Evolutionary conservation across 2,113 vertebrate genomes (phyloP), one percentile per base, ranked within the genome.

Genomic region (Triplophysa siluroides): DNA sequence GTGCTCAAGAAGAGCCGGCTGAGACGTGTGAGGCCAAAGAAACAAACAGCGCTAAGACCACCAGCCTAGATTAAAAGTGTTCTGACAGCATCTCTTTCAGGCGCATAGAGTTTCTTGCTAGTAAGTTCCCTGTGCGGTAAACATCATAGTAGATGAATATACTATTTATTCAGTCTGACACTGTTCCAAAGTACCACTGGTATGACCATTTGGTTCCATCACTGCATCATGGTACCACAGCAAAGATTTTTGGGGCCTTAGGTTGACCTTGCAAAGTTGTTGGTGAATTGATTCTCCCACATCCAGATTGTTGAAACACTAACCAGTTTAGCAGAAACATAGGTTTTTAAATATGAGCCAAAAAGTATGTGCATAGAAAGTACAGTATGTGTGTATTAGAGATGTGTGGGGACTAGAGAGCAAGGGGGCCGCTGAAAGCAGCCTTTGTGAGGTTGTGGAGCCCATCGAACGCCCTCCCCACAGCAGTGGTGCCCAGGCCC

Each of bases 361-460:
- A 64, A 81, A 76, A 29, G 38, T 81, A 78, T 81, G 76, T 73
- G 78, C 73, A 52, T 81, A 80, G 80, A 71, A 86, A 86, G 72
- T 87, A 63, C 87, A 88, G 88, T 89, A 88, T 87, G 88, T 90
- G 86, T 89, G 87, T 85, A 90, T 90, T 87, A 89, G 78, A 0
- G 65, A 29, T 63, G 38, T 64, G 24, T 45, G 79, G 43, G 79
- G 83, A 77, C 83, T 3, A 68, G 58, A 67, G 79, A 77, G 74
- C 79, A 29, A 66, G 8, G 26, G 63, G 50, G 9, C 78, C 75
- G 84, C 86, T 93, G 89, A 94, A 93, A 93, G 93, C 90, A 1
- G 88, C 79, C 92, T 92, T 93, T 94, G 93, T 94, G 83, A 85
- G 88, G 29, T 85, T 88, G 86, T 88, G 83, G 84, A 88, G 87